These are phyloP conservation scores for Ictalurus punctatus DNA, from an alignment of 2,113 vertebrate species.

Conservation along the genomic window DNA sequence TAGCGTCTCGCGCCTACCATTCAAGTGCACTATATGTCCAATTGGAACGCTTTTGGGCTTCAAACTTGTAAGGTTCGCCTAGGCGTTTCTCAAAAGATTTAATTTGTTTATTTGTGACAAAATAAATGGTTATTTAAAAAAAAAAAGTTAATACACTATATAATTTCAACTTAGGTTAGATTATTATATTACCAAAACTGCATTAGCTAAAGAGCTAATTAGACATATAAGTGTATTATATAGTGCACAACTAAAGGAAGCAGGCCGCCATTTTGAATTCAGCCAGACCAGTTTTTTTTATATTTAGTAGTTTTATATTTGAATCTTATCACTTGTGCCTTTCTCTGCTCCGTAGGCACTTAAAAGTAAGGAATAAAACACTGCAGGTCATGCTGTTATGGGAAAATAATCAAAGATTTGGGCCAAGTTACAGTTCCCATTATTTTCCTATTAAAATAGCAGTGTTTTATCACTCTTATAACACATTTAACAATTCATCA, in stretches of 20 bases:
- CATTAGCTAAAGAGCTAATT: not conserved
- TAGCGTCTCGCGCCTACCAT: not conserved
- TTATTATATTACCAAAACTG: not conserved
- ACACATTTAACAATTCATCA: too few relatives aligned
- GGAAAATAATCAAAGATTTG: too few relatives aligned
- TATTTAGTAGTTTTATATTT: not conserved
- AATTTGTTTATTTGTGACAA: not conserved
- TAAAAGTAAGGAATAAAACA: not conserved
- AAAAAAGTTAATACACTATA: not conserved
- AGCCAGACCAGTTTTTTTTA: not conserved
- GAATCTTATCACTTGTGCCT: not conserved
- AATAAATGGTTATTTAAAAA: not conserved
- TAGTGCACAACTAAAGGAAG: not conserved
- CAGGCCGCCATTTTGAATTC: not conserved
- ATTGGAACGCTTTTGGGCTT: not conserved
- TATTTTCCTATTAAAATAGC: too few relatives aligned
- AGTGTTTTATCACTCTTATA: too few relatives aligned
- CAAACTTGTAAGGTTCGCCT: not conserved
- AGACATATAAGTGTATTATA: not conserved
- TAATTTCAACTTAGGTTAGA: not conserved
- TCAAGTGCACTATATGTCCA: not conserved
- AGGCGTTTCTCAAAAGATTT: not conserved
- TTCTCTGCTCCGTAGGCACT: not conserved
- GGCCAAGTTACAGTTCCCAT: too few relatives aligned
- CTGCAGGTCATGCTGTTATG: too few relatives aligned